Evolutionary conservation across 2,797 vertebrate genomes (phyloP), one percentile per base, ranked within the genome.

Genomic region (Anguilla marmorata): DNA sequence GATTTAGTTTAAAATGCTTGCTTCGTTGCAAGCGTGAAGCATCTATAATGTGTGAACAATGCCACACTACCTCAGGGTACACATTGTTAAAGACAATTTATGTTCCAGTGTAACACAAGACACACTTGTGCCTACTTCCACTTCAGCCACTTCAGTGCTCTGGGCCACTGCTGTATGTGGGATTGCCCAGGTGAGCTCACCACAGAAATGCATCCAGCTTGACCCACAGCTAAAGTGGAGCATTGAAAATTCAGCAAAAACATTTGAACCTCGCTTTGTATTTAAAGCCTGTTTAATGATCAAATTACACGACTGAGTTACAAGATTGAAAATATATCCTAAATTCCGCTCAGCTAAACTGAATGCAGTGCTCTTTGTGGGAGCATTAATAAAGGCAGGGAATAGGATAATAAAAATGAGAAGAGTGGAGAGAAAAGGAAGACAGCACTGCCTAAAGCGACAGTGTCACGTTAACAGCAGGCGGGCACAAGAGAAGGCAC

Each of bases 251-350:
- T 5, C 27, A 37, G 9, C 9, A 12, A 12, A 74, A 33, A 41
- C 14, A 19, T 41, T 79, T 79, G 8, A n/a, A 12, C 8, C 79
- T 48, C 27, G 0, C 24, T 82, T 48, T 50, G 45, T 80, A 48
- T 48, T 82, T 82, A 50, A 82, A 33, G 9, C 74, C 37, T 79
- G 74, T 82, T 82, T 50, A n/a, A 50, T 82, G 16, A 82, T 50
- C 21, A 48, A 50, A 50, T 45, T 82, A 48, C 11, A 82, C 9
- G 79, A 82, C 41, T n/a, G 24, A 48, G 4, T 50, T 82, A 82
- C 19, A 82, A n/a, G 41, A 82, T 50, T 48, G 45, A 82, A 48
- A 48, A 50, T 48, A 82, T 50, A 76, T 76, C 72, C 72, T n/a
- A 33, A 76, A 37, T 76, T 33, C 30, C 33, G 9, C 33, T 37